Base-by-base conservation (phyloP, 2,113 vertebrate genomes). In the Phodopus roborovskii region DNA sequence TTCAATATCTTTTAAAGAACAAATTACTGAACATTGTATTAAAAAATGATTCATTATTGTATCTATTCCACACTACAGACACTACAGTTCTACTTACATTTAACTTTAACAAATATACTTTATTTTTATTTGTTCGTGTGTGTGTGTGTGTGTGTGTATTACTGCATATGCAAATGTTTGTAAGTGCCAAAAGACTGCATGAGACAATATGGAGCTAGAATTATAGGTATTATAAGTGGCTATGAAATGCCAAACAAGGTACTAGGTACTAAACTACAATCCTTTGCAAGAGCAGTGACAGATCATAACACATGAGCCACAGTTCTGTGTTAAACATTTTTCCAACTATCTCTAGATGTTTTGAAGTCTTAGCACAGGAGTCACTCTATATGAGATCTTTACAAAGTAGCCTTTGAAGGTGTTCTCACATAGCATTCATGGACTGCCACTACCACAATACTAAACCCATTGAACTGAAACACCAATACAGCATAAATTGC, bases 81-180 rank as follows among this genome's bases (percentile, higher is more conserved):
- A 1, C 7, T 33, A 11, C 48, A 39, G 15, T 15, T 36, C 10
- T 28, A 19, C 0, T 12, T 5, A 20, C 3, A 12, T 20, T 33
- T 64, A 64, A 45, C 28, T 64, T 64, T 64, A 20, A 45, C 33
- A 62, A 19, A 11, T 26, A 19, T 16, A 30, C 9, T 85, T 66
- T 17, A 64, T 19, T 62, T 84, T 20, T 53, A 15, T 75, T 28
- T 28, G 42, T 28, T 28, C 12, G 11, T 70, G 22, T 26, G 24
- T 68, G 26, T 74, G 22, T 75, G 9, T 79, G 7, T 56, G 5
- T 56, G 22, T 39, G 33, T 68, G 0, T 45, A 28, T 62, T 42
- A 83, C 3, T 60, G 6, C 15, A 28, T 60, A 7, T 62, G 24
- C 13, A 42, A 39, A 26, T 42, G n/a, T 60, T 12, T 22, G 3